phyloP scores from a whole-genome alignment of 2,113 vertebrate species.

The Cheilinus undulatus region DNA sequence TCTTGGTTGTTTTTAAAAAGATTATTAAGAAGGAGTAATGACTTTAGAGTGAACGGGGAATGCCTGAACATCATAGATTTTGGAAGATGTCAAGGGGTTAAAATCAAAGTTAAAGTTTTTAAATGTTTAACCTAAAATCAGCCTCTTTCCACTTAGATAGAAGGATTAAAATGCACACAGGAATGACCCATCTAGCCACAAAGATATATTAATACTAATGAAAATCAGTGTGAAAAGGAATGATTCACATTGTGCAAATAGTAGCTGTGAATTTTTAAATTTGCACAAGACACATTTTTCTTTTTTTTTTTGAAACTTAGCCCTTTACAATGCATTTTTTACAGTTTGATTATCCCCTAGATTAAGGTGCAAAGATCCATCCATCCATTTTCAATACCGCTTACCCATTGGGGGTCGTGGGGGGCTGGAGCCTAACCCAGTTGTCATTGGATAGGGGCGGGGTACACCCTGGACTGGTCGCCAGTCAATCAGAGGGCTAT shows the following conservation, averaged over 20 bases:
- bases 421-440: too few relatives aligned
- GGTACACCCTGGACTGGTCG: too few relatives aligned
- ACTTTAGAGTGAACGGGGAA: not conserved
- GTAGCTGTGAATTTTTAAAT: not conserved
- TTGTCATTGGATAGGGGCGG: too few relatives aligned
- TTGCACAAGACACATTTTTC: too few relatives aligned
- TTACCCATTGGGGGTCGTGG: too few relatives aligned
- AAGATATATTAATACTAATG: not conserved
- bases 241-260: not conserved
- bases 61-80: not conserved
- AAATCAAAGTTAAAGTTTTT: not conserved
- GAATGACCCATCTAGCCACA: not conserved
- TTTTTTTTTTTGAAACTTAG: too few relatives aligned
- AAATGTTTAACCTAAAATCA: not conserved
- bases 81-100: not conserved
- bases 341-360: too few relatives aligned
- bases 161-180: not conserved
- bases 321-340: too few relatives aligned
- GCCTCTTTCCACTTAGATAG: not conserved
- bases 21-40: not conserved
- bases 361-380: too few relatives aligned
- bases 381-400: too few relatives aligned
- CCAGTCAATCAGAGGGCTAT: too few relatives aligned
- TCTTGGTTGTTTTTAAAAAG: not conserved
- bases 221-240: not conserved